Percentiles rank a stretch among this genome's conserved stretches.
Evolutionary conservation across 2,888 invertebrate genomes (phyloP).

Genomic region (Toxonevra muliebris): DNA sequence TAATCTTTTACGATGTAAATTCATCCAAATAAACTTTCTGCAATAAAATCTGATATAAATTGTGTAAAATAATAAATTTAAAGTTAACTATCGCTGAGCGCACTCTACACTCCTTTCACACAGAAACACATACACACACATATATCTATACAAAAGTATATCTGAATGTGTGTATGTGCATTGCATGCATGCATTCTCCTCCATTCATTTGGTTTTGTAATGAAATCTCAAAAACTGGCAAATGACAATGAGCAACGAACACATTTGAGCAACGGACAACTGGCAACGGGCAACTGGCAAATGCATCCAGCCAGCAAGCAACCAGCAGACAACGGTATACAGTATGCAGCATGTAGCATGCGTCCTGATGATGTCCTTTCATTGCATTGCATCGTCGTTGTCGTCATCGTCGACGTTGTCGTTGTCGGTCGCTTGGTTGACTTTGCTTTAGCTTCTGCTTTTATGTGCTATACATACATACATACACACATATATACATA

Average conservation of each 20-base stretch:
- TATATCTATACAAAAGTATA: not conserved
- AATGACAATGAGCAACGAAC: not conserved
- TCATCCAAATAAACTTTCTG: constrained; percentile 34
- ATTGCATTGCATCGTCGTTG: constrained; percentile 19
- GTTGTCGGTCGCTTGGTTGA: constrained; percentile 23
- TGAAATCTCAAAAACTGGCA: constrained; percentile 21
- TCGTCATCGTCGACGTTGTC: too few species aligned
- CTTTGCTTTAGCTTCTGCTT: constrained; percentile 4
- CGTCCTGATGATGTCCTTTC: constrained; percentile 29
- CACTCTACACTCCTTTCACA: too few species aligned
- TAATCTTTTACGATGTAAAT: not conserved
- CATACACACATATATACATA: constrained; percentile 48
- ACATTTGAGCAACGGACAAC: constrained; percentile 5
- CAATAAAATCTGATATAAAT: constrained; percentile 57
- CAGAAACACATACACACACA: too few species aligned
- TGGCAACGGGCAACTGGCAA: constrained; percentile 10
- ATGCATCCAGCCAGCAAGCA: constrained; percentile 18
- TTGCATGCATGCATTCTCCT: constrained; percentile 19
- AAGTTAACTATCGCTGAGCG: constrained; percentile 52
- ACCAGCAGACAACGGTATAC: constrained; percentile 6
- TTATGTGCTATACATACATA: constrained; percentile 21
- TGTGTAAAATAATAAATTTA: constrained; percentile 57
- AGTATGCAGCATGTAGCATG: constrained; percentile 23
- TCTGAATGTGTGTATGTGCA: not conserved
- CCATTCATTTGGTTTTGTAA: constrained; percentile 27